Evolutionary conservation across 2,888 invertebrate species (phyloP).

Genomic region (Pseudolycoriella hygida): DNA sequence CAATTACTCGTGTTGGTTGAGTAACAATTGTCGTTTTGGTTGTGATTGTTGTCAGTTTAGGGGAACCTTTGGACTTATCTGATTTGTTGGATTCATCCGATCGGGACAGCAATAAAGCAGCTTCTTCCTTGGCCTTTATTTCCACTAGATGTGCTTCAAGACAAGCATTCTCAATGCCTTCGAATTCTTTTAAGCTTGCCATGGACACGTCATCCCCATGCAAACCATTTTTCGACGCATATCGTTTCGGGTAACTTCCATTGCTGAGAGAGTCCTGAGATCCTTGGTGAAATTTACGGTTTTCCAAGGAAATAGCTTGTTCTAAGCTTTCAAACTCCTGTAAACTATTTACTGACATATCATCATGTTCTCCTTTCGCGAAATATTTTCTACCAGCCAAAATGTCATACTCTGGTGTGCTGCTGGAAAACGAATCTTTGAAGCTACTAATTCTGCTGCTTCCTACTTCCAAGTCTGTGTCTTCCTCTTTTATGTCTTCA

Average conservation of each 20-base stretch:
- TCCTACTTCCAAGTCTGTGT: conserved; percentile 75
- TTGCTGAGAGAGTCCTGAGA: conserved; percentile 75
- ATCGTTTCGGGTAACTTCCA: conserved; percentile 60
- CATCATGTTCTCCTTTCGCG: conserved; percentile 64
- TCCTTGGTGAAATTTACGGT: conserved; percentile 51
- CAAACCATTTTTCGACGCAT: conserved; percentile 45
- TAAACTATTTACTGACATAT: conserved; percentile 78
- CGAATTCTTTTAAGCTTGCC: conserved; percentile 81
- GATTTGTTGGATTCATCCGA: conserved; percentile 30
- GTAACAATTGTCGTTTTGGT: conserved; percentile 1
- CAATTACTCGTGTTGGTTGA: not conserved
- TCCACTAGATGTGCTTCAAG: conserved; percentile 70
- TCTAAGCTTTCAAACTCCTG: conserved; percentile 91
- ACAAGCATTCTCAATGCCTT: conserved; percentile 77
- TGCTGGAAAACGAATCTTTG: conserved; percentile 77
- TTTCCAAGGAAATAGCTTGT: conserved; percentile 63
- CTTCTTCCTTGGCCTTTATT: conserved; percentile 69
- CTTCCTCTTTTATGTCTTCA: conserved; percentile 87
- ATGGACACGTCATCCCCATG: conserved; percentile 74
- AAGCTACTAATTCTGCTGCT: conserved; percentile 53
- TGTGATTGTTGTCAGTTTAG: conserved; percentile 9
- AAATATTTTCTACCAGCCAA: conserved; percentile 69
- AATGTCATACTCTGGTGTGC: conserved; percentile 82
- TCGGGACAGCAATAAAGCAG: conserved; percentile 46
- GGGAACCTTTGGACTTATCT: conserved; percentile 16